Evolutionary conservation across 2,797 vertebrate genomes (phyloP).

Genomic region (Vireo griseus): DNA sequence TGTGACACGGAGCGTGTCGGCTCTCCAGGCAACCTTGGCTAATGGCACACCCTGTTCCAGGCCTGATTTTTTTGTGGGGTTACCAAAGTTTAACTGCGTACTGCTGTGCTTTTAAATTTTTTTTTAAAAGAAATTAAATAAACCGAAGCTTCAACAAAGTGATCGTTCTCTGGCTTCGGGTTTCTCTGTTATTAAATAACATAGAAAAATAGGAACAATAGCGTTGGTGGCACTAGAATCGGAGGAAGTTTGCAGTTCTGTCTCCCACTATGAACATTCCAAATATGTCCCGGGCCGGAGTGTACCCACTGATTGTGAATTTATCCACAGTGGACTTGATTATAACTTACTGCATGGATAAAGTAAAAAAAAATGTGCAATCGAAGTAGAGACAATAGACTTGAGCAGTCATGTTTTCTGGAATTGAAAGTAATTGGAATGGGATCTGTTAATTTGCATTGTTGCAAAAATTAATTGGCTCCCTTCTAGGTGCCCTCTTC

Average conservation of each 20-base stretch:
- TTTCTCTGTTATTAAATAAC: not conserved
- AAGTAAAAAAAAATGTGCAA: not conserved
- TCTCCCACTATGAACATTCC: accelerated
- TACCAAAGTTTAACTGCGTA: accelerated
- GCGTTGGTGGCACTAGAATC: accelerated
- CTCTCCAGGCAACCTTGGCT: not conserved
- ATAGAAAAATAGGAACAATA: accelerated
- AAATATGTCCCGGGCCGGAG: accelerated
- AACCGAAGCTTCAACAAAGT: not conserved
- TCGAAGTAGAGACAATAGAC: not conserved
- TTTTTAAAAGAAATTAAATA: not conserved
- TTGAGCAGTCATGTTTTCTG: not conserved
- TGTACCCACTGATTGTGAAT: accelerated
- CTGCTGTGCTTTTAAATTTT: too few species aligned
- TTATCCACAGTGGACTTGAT: not conserved
- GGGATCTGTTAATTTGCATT: not conserved
- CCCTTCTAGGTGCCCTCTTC: not conserved
- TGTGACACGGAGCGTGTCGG: not conserved
- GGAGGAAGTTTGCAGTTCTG: accelerated
- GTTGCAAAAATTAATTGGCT: not conserved
- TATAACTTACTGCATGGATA: not conserved
- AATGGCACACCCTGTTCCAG: accelerated
- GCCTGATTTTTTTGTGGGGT: accelerated
- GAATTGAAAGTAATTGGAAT: not conserved
- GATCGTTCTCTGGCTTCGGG: not conserved